Evolutionary conservation across 2,888 invertebrate genomes (phyloP).

Genomic region (Platycheirus rosarum): DNA sequence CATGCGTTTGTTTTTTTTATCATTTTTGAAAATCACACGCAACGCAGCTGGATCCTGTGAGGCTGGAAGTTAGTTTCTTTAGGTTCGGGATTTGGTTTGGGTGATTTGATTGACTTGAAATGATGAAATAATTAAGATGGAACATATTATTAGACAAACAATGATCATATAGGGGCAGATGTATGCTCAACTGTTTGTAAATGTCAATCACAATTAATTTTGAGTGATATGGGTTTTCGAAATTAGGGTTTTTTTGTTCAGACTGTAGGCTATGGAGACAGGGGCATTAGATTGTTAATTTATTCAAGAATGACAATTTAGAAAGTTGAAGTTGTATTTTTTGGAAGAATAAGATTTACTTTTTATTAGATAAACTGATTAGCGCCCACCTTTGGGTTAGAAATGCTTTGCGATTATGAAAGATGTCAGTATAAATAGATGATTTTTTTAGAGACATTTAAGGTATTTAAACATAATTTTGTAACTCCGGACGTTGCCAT

Average conservation of each 20-base stretch:
- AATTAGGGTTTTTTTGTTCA: background rate
- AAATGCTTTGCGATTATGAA: background rate
- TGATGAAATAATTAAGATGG: slow-evolving; percentile 69
- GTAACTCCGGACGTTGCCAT: no score
- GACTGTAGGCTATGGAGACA: background rate
- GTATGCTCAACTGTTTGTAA: slow-evolving; percentile 60
- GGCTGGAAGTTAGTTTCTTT: slow-evolving; percentile 6
- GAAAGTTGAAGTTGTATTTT: slow-evolving; percentile 12
- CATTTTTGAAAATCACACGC: slow-evolving; percentile 50
- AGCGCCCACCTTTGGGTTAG: slow-evolving; percentile 20
- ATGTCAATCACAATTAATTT: slow-evolving; percentile 64
- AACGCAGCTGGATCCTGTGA: slow-evolving; percentile 51
- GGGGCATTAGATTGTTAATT: background rate
- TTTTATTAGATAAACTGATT: background rate
- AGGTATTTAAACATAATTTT: no score
- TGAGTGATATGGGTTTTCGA: slow-evolving; percentile 53
- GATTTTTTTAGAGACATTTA: no score
- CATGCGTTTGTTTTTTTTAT: slow-evolving; percentile 29
- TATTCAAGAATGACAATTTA: slow-evolving; percentile 20
- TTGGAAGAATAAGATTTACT: background rate
- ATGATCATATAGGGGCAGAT: slow-evolving; percentile 66
- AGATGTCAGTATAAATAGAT: slow-evolving; percentile 4
- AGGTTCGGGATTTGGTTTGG: slow-evolving; percentile 15
- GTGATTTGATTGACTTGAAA: slow-evolving; percentile 66
- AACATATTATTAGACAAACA: slow-evolving; percentile 43